Evolutionary conservation across 2,113 vertebrate species (phyloP).

Genomic region (Aplodontia rufa): DNA sequence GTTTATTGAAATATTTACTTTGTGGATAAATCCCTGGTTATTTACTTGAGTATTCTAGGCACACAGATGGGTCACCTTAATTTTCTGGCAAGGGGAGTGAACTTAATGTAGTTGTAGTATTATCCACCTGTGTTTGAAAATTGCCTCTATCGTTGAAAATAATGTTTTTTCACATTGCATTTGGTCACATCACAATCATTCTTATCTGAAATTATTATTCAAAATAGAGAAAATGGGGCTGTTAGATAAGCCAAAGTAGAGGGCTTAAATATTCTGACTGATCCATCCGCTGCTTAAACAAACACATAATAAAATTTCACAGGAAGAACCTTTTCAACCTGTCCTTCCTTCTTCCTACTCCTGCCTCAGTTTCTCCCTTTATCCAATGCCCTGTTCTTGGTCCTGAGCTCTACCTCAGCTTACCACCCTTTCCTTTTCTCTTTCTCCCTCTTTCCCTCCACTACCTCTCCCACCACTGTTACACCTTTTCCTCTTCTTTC

Average conservation of each 20-base stretch:
- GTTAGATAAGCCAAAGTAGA: not conserved
- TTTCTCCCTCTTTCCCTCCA: too few species aligned
- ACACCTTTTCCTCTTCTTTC: not conserved
- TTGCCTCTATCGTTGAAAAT: not conserved
- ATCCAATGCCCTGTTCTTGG: accelerated
- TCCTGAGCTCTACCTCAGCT: not conserved
- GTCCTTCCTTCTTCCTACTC: not conserved
- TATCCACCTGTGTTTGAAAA: not conserved
- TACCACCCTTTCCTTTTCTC: not conserved
- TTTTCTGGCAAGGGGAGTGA: not conserved
- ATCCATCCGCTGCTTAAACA: not conserved
- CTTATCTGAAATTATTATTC: not conserved
- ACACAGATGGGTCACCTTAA: not conserved
- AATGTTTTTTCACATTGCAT: not conserved
- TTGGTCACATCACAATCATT: not conserved
- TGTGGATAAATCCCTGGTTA: not conserved
- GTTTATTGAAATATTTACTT: not conserved
- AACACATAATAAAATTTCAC: not conserved
- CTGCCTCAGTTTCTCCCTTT: not conserved
- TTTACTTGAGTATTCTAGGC: not conserved
- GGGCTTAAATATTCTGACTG: not conserved
- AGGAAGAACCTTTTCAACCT: not conserved
- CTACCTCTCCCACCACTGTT: not conserved
- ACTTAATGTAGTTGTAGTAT: not conserved
- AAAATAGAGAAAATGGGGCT: not conserved